Evolutionary conservation across 2,113 vertebrate genomes (phyloP).

Genomic region (Mystacornis crossleyi): DNA sequence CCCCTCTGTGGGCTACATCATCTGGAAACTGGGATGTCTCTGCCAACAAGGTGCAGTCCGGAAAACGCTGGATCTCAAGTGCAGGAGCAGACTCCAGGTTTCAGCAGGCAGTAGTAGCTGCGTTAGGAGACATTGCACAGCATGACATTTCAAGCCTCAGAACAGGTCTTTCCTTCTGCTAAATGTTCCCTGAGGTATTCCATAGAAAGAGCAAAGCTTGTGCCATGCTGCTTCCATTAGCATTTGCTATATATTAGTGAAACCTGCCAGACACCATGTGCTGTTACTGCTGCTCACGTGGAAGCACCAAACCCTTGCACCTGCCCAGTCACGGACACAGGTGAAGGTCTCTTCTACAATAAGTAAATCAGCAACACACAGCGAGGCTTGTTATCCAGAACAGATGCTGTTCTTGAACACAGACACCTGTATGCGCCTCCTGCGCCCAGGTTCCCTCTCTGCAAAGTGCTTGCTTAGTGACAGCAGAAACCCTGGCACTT

Average conservation of each 20-base stretch:
- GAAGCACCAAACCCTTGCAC: background rate
- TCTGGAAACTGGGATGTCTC: background rate
- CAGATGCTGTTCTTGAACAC: background rate
- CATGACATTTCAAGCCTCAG: accelerated
- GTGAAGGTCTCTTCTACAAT: background rate
- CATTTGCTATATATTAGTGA: background rate
- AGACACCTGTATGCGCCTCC: background rate
- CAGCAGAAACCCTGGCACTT: background rate
- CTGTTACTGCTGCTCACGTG: accelerated
- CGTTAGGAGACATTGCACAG: accelerated
- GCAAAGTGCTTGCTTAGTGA: background rate
- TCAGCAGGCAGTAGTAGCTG: accelerated
- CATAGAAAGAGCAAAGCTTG: background rate
- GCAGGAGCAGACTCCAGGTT: background rate
- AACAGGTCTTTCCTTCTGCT: background rate
- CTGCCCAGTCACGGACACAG: background rate
- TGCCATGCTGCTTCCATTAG: background rate
- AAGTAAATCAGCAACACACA: background rate
- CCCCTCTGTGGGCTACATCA: background rate
- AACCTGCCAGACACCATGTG: accelerated
- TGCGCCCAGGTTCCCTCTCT: background rate
- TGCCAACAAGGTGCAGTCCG: background rate
- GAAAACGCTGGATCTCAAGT: accelerated
- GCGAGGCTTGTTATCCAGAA: accelerated
- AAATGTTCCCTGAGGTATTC: background rate